Evolutionary conservation across 2,888 invertebrate species (phyloP), one percentile per base, ranked within the genome.

Genomic region (Mesoligia furuncula): DNA sequence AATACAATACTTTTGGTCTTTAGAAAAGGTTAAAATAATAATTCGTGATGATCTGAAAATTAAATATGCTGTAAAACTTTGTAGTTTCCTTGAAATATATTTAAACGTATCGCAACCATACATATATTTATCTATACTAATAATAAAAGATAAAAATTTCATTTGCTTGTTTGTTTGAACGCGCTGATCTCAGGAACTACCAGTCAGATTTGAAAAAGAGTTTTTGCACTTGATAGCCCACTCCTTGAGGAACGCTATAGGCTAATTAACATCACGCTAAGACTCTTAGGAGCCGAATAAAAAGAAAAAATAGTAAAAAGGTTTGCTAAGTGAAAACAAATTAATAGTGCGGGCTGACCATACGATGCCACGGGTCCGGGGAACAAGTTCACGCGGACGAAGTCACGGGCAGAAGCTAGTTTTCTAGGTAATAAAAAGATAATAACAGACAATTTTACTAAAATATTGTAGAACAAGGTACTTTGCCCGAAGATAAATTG

Each of bases 401-500:
- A 54, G 24, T 54, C 9, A 24, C 54, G 7, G 2, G 1, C 20
- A 8, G 20, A 0, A 20, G 20, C 8, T 20, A 51, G 24, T 51
- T 51, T 36, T 51, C 8, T 20, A n/a, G 24, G 24, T 17, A 66
- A 66, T 48, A 24, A 51, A 54, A 66, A 24, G 8, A 39, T 70
- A 57, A 57, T 79, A 31, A 48, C 27, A 59, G 36, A 45, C 27
- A 36, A 75, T 51, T 48, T 36, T 27, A 54, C 15, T 45, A 27
- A 81, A 80, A 65, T 51, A 61, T 59, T 36, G 27, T 81, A 61
- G 65, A 70, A 64, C 83, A 72, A 81, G 81, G 72, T 68, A 68
- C 39, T 67, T 77, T 31, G 48, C 51, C 59, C 42, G n/a, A 36
- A 72, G 59, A 51, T 59, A 45, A 31, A 61, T 82, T 82, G 27